Evolutionary conservation across 2,888 invertebrate genomes (phyloP).

Genomic region (Archips crataeganus): DNA sequence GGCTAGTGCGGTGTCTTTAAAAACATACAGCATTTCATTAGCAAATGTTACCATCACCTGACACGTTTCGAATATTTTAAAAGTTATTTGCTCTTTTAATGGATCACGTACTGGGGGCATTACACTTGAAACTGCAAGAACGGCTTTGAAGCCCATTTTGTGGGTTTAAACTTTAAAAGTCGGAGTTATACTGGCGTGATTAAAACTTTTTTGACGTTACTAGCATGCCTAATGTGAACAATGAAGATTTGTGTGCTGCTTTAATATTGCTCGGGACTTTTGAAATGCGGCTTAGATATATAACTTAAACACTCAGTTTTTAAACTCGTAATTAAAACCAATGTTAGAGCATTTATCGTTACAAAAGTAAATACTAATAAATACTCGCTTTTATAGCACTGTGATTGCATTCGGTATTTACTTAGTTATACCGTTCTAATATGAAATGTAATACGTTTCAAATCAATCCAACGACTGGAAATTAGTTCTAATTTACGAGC

Average conservation of each 20-base stretch:
- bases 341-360: no score
- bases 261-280: background rate
- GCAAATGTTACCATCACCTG: conserved; percentile 43
- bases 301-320: background rate
- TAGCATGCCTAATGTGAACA: conserved; percentile 44
- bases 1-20: background rate
- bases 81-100: conserved; percentile 47
- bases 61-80: conserved; percentile 46
- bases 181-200: conserved; percentile 41
- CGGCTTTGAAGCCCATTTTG: conserved; percentile 41
- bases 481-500: no score
- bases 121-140: conserved; percentile 43
- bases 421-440: no score
- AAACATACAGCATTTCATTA: conserved; percentile 44
- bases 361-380: no score
- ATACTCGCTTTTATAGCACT: no score
- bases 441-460: no score
- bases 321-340: background rate
- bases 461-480: no score
- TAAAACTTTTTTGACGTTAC: conserved; percentile 43
- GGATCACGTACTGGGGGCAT: conserved; percentile 47
- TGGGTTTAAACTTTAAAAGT: conserved; percentile 46
- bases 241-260: conserved; percentile 14
- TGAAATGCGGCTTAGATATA: background rate
- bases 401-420: no score